Percentiles rank a stretch among this genome's conserved stretches.
Conservation (phyloP, 1,140 invertebrate species). For the Megalopta genalis region DNA sequence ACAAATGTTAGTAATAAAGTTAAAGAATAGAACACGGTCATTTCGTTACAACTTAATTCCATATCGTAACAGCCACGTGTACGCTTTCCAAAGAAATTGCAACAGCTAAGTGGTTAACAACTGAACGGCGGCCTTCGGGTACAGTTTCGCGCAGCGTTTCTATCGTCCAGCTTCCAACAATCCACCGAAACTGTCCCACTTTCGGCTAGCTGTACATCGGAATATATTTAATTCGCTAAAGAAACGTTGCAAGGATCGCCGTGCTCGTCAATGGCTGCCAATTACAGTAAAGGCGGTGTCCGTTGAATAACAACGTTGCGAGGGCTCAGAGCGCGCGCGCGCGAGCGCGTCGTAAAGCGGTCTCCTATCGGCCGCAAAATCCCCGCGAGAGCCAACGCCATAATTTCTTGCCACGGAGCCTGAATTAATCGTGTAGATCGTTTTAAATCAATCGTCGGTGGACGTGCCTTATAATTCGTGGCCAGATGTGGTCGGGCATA, state of each 20-base stretch:
- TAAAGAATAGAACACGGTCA: too few species aligned
- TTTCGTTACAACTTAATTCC: too few species aligned
- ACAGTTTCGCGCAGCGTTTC: too few species aligned
- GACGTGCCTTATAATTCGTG: slow-evolving; percentile 41
- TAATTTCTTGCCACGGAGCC: slow-evolving; percentile 27
- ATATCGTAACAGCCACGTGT: too few species aligned
- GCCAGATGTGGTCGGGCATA: slow-evolving; percentile 10
- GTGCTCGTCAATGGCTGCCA: neutral
- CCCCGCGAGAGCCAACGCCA: neutral
- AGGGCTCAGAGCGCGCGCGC: too few species aligned
- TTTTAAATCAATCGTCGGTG: slow-evolving; percentile 43
- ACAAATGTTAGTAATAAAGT: too few species aligned
- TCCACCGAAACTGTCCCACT: too few species aligned
- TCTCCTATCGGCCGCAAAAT: neutral
- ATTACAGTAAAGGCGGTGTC: slow-evolving; percentile 1
- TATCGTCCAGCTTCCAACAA: too few species aligned
- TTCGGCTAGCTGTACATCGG: too few species aligned
- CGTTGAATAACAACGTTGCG: neutral
- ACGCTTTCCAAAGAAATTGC: too few species aligned
- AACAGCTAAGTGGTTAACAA: too few species aligned
- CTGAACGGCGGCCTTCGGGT: too few species aligned
- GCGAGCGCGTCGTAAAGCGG: neutral
- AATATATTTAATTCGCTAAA: neutral
- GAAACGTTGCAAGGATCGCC: neutral
- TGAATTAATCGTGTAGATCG: slow-evolving; percentile 41